Conservation (phyloP, 2,888 invertebrate species). For the Tinea trinotella region DNA sequence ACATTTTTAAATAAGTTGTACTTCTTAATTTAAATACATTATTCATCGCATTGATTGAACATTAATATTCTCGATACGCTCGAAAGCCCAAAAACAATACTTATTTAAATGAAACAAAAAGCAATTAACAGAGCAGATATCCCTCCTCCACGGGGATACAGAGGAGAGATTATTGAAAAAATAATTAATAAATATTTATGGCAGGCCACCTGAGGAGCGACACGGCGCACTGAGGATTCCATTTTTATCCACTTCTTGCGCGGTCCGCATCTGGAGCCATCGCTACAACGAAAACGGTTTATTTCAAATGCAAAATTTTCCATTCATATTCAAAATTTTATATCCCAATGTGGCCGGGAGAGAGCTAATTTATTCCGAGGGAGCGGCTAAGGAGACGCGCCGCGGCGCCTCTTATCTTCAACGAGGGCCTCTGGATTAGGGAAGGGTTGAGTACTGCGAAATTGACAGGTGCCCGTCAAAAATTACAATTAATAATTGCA, state of each 20-base stretch:
- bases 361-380: conserved; percentile 83
- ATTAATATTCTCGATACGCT: conserved; percentile 53
- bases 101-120: conserved; percentile 73
- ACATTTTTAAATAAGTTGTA: background rate
- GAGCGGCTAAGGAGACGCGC: conserved; percentile 58
- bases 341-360: conserved; percentile 79
- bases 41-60: conserved; percentile 56
- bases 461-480: conserved; percentile 72
- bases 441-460: conserved; percentile 66
- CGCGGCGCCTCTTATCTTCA: conserved; percentile 57
- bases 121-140: conserved; percentile 68
- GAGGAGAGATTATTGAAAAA: conserved; percentile 71
- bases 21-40: conserved; percentile 31
- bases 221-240: conserved; percentile 41
- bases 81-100: conserved; percentile 70
- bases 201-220: conserved; percentile 65
- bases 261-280: conserved; percentile 59
- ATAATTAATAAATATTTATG: conserved; percentile 74
- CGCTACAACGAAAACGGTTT: conserved; percentile 75
- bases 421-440: conserved; percentile 50
- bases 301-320: conserved; percentile 90
- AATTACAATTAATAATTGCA: conserved; percentile 72
- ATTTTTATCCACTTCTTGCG: conserved; percentile 60
- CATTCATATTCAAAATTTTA: conserved; percentile 94
- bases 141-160: conserved; percentile 60